Evolutionary conservation across 2,797 vertebrate genomes (phyloP), one percentile per base, ranked within the genome.

Genomic region (Rhincodon typus): DNA sequence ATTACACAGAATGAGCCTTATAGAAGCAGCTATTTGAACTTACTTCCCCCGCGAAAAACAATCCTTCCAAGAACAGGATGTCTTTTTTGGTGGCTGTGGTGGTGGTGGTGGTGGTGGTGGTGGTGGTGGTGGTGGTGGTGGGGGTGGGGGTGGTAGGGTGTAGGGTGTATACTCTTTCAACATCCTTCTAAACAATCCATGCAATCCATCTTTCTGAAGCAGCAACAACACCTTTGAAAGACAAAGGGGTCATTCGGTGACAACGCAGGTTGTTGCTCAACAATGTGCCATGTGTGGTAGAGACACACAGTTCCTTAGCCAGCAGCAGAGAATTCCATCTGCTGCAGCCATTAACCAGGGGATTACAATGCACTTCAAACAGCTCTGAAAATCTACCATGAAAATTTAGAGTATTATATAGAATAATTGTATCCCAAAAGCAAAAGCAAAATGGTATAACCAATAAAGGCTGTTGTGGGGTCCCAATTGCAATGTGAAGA

Each of bases 71-170:
- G 77, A 46, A 84, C 79, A 84, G 38, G 19, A 42, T 46, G 21
- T 46, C 21, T 46, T 23, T 25, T 5, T 1, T 17, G 19, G 6
- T 42, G 79, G 19, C 0, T 4, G 70, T 15, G 67, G 25, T 8
- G 25, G 21, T 0, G 0, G 77, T 13, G 13, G 17, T 3, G n/a
- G n/a, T n/a, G n/a, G 15, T 5, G 2, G n/a, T 12, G n/a, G n/a
- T n/a, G 3, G 13, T 12, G n/a, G 25, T 23, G 70, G 17, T 3
- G 17, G 4, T 34, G 6, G 30, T 30, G 30, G 8, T 27, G 72
- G 72, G n/a, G n/a, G 15, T 5, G 2, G n/a, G 30, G n/a, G n/a
- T n/a, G 3, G 13, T 12, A 17, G n/a, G 69, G 69, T 70, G 69
- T 1, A 15, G 1, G 25, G 46, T 25, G 38, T 84, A 42, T 25